Evolutionary conservation across 1,140 invertebrate species (phyloP).

Genomic region (Temnothorax longispinosus): DNA sequence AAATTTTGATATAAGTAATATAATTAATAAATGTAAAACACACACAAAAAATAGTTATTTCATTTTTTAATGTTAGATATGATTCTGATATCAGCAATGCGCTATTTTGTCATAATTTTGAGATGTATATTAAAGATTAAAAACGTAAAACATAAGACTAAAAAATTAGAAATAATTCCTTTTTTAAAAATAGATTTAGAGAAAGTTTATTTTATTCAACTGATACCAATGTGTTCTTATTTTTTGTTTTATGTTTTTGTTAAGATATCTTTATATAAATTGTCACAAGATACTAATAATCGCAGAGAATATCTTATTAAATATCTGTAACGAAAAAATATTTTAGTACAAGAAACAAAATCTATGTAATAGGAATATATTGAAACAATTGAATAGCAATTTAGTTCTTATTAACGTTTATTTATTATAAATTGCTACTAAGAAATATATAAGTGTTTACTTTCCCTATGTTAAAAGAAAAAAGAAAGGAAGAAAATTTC

Average conservation of each 20-base stretch:
- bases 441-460: background rate
- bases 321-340: background rate
- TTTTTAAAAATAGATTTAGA: background rate
- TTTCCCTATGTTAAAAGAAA: background rate
- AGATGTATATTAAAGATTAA: too few relatives aligned
- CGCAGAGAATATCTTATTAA: background rate
- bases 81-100: background rate
- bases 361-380: background rate
- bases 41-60: background rate
- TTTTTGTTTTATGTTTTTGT: background rate
- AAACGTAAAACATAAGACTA: too few relatives aligned
- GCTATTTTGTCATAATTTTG: too few relatives aligned
- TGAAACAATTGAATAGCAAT: background rate
- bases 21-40: background rate
- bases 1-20: background rate
- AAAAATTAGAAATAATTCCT: background rate
- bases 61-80: background rate
- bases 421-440: background rate
- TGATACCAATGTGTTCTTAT: background rate
- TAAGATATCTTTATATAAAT: background rate
- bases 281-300: background rate
- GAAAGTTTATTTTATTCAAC: background rate
- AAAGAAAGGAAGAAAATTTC: background rate
- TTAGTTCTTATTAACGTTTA: constrained; percentile 6
- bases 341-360: background rate